Evolutionary conservation across 2,888 invertebrate species (phyloP), one percentile per base, ranked within the genome.

Genomic region (Microctonus hyperodae): DNA sequence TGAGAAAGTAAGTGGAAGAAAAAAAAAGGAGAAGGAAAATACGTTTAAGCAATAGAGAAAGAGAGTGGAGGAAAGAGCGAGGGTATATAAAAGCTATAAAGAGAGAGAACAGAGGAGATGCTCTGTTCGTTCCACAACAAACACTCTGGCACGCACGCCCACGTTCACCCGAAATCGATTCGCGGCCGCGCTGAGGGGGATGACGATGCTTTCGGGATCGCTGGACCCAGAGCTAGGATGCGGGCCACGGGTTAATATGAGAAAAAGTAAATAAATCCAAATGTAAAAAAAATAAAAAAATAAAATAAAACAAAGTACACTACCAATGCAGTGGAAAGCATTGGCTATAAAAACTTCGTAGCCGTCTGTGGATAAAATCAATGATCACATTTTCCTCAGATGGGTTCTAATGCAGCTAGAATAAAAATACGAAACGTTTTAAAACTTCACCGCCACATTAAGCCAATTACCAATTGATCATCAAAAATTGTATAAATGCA

Each of bases 81-180:
- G n/a, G n/a, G n/a, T n/a, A n/a, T n/a, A n/a, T n/a, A n/a, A n/a
- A n/a, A n/a, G n/a, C n/a, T n/a, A n/a, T n/a, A n/a, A n/a, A 37
- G 22, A 60, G 33, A 10, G 28, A 62, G 31, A 31, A 28, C 2
- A 31, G 22, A 20, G 23, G 22, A 56, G 57, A 57, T 57, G 44
- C 59, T 58, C 53, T 53, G 63, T 59, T 67, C 33, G 51, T 37
- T 67, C 59, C 63, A 67, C 59, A 67, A 67, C 67, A 67, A 67
- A 67, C 67, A 67, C 63, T 67, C 67, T 67, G 67, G 67, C 63
- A 67, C 67, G 67, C 67, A 67, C 67, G 63, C 67, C 63, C 67
- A 67, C 63, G 63, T 58, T 67, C 63, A 67, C 67, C 67, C 67
- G 63, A 63, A 67, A 67, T 67, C 67, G 67, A 67, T 67, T 67